Evolutionary conservation across 2,888 invertebrate genomes (phyloP).

Genomic region (Lepidonotus clava): DNA sequence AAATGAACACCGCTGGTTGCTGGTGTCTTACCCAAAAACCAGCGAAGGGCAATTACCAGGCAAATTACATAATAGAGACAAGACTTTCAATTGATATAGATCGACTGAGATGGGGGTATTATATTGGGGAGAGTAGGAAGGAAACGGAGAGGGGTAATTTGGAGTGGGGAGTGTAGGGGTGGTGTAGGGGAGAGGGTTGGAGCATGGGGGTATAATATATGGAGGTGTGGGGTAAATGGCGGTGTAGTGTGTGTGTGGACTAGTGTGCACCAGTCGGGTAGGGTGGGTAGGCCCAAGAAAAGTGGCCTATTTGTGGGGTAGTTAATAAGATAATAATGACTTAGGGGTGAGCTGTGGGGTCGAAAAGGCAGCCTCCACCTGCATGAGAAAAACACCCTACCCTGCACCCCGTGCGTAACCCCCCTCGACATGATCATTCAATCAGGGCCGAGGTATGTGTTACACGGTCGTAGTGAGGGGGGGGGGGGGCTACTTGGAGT

Average conservation of each 20-base stretch:
- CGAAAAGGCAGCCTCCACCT: constrained; percentile 44
- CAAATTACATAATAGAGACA: constrained; percentile 51
- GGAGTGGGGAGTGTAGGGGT: background rate
- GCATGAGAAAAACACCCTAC: constrained; percentile 13
- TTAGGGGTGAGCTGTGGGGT: constrained; percentile 35
- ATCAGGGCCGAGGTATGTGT: constrained; percentile 21
- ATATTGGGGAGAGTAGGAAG: background rate
- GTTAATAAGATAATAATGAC: constrained; percentile 46
- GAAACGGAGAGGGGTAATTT: background rate
- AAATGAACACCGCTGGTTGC: background rate
- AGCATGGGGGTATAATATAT: background rate
- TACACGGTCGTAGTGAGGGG: background rate
- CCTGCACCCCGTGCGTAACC: background rate
- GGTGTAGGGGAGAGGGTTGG: background rate
- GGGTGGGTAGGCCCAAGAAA: background rate
- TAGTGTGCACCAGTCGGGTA: background rate
- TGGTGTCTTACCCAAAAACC: background rate
- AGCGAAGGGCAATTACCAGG: constrained; percentile 3
- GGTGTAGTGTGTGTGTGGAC: background rate
- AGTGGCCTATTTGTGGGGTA: constrained; percentile 39
- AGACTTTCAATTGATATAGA: constrained; percentile 43
- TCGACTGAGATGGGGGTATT: background rate
- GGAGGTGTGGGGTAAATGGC: background rate
- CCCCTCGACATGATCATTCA: constrained; percentile 29
- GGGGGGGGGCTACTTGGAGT: background rate